Base-by-base conservation (phyloP, 2,888 invertebrate species). In the Diaphora mendica region DNA sequence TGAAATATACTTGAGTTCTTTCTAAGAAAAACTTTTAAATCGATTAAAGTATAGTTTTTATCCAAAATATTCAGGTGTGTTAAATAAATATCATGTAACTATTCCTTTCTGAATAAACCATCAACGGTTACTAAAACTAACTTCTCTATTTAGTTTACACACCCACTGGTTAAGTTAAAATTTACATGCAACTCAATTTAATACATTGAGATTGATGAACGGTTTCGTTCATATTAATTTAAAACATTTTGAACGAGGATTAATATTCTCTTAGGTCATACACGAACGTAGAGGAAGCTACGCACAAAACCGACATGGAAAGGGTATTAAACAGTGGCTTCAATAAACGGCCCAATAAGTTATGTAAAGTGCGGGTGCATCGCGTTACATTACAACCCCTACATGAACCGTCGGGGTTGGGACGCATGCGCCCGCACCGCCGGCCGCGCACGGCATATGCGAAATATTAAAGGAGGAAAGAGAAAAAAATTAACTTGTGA, bases 401-500 rank as follows among this genome's bases (percentile, higher is more conserved):
- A 92, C 89, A 88, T 90, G 87, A 81, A 85, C 82, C 73, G 80
- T 77, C 82, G 88, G 91, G 92, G 90, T 88, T 88, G 87, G 88
- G 87, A 92, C 95, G 95, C 95, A 95, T 95, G 95, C 95, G 95
- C 93, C 90, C 93, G 94, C 93, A 93, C 87, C 90, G 91, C 89
- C 90, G 87, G 91, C 90, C 91, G 93, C 92, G 93, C 92, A 93
- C 94, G 93, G 93, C 95, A 95, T 95, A 95, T 95, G 95, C 95
- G 95, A 94, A 94, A 94, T 95, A 95, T 95, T 95, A 95, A 94
- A 95, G 95, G 92, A 95, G 93, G 95, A 95, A 95, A 95, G 95
- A 95, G 95, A 95, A 95, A 95, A 95, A 95, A 95, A 95, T 95
- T 95, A 93, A 95, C 94, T 95, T 94, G 95, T 95, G 95, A 95